phyloP scores from a whole-genome alignment of 2,888 invertebrate species.

The Nephrotoma guestfalica region DNA sequence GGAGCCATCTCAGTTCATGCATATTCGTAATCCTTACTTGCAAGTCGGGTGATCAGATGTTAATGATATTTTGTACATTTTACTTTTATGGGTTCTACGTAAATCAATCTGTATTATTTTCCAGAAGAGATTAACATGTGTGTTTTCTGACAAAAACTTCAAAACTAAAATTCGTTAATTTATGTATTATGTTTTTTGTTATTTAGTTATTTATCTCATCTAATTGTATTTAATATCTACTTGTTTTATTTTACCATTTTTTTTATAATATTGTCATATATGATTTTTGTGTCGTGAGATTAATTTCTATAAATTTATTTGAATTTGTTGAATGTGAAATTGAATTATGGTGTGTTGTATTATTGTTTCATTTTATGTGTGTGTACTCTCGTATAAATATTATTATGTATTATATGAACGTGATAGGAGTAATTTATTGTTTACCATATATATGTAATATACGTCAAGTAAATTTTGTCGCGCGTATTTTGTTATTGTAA shows the following conservation, averaged over 20 bases:
- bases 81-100: too few species aligned
- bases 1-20: too few species aligned
- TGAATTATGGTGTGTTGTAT: not conserved
- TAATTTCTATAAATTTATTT: not conserved
- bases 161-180: not conserved
- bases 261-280: not conserved
- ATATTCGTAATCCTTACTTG: too few species aligned
- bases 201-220: not conserved
- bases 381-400: not conserved
- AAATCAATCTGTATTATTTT: too few species aligned
- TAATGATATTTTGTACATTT: too few species aligned
- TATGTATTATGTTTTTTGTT: not conserved
- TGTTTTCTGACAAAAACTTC: not conserved
- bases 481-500: not conserved
- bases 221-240: not conserved
- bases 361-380: not conserved
- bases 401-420: not conserved
- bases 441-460: not conserved
- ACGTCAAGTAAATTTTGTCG: not conserved
- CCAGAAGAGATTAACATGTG: too few species aligned
- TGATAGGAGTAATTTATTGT: not conserved
- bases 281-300: not conserved
- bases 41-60: too few species aligned
- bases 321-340: not conserved
- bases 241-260: not conserved